Evolutionary conservation across 2,797 vertebrate species (phyloP), one percentile per base, ranked within the genome.

Genomic region (Coregonus ussuriensis): DNA sequence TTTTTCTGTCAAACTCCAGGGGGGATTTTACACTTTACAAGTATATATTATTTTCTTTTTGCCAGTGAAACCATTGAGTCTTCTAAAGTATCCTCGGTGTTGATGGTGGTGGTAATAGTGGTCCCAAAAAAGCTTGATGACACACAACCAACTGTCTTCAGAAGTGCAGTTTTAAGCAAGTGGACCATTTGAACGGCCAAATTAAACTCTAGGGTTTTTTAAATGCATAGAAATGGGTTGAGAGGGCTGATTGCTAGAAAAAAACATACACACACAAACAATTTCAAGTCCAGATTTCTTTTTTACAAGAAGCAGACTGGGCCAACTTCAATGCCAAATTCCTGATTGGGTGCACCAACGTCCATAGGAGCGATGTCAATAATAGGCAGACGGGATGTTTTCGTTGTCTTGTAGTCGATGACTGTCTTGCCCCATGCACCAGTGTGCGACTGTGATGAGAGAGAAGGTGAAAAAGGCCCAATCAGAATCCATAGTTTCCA

Each of bases 271-370:
- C 94, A 89, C 84, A 93, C 93, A 93, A 96, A 96, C 95, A 96
- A 96, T 95, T 97, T 96, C 93, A 96, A 98, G 97, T 98, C 96
- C 97, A 96, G 96, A 96, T 97, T 96, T 96, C 95, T 96, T 96
- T 95, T 96, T 97, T 97, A 99, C 97, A 98, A 96, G 96, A 97
- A 99, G 95, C 98, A 99, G 93, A 90, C 95, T 76, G 95, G 93
- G 92, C 95, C 89, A 85, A 96, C 54, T 88, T 95, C 87, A 70
- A 95, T 77, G 92, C 96, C 95, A 79, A 96, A 96, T 95, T 96
- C 96, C 94, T 96, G 96, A 87, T 96, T 93, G 79, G 94, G 91
- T 86, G 93, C 92, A 81, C 96, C 96, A 92, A 96, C 73, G 92
- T 96, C 95, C 95, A 96, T 95, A 83, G 95, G 95, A 79, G 96